Evolutionary conservation across 2,797 vertebrate species (phyloP), one percentile per base, ranked within the genome.

Genomic region (Amniataba percoides): DNA sequence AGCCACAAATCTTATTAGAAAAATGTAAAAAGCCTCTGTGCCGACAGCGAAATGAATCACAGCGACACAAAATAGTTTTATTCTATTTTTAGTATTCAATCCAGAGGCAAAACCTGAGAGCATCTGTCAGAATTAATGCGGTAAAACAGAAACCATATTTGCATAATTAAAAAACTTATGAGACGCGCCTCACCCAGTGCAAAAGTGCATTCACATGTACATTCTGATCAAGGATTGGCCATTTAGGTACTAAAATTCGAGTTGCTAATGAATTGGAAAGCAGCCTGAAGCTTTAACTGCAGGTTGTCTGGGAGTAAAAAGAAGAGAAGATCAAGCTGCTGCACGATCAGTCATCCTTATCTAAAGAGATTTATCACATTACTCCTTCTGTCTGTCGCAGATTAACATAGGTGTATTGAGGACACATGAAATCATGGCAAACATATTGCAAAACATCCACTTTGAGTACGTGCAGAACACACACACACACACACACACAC

Each of bases 271-370:
- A 65, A 70, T 61, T 1, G 21, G 11, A 36, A 63, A 72, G 65
- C 31, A 6, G 63, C 71, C 74, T 5, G 21, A 18, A 77, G 74
- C 71, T 52, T 62, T 1, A 25, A 57, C 52, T 70, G 7, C 53
- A 76, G 46, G 55, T 63, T 31, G 5, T 45, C 62, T 71, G 55
- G 55, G 78, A 71, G 56, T 82, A 61, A 76, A 83, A 67, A 36
- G n/a, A 39, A 25, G 15, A 56, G 25, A 55, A 5, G 21, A 74
- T 78, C 79, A 79, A 83, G 70, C 52, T 56, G 36, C 52, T 57
- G 58, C 76, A 73, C 3, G 66, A 81, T 66, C 46, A 42, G 5
- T n/a, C 5, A 9, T 53, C 42, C 19, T 46, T 21, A 49, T 57
- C 25, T 55, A 74, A 68, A 45, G 36, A 53, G 31, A 77, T 67